These are phyloP conservation scores for Ptilodon capucinus DNA, from an alignment of 2,888 invertebrate species.

Conservation along the genomic window DNA sequence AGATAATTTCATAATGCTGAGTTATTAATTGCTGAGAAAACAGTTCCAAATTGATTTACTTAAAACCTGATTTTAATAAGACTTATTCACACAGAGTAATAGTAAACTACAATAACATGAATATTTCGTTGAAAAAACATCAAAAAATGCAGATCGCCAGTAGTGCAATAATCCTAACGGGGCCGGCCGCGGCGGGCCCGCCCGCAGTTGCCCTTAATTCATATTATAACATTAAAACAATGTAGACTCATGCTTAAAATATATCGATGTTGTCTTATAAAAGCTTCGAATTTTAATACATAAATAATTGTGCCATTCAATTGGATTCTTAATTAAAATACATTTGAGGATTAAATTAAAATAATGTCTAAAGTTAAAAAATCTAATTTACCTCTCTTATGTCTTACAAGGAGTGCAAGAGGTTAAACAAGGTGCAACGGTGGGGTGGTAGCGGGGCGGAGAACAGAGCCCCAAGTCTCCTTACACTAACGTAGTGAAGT, in stretches of 20 bases:
- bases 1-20: slow-evolving; percentile 76
- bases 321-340: slow-evolving; percentile 73
- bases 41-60: slow-evolving; percentile 78
- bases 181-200: slow-evolving; percentile 22
- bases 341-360: slow-evolving; percentile 66
- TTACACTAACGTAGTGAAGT: too few relatives aligned
- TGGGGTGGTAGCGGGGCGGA: too few relatives aligned
- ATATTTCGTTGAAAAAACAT: slow-evolving; percentile 79
- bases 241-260: slow-evolving; percentile 61
- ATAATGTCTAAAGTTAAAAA: slow-evolving; percentile 63
- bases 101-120: slow-evolving; percentile 74
- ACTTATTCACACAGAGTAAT: slow-evolving; percentile 72
- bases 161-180: slow-evolving; percentile 57
- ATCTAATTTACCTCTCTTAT: slow-evolving; percentile 64
- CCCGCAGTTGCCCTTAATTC: slow-evolving; percentile 68
- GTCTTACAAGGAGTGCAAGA: slow-evolving; percentile 59
- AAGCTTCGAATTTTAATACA: slow-evolving; percentile 68
- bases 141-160: slow-evolving; percentile 73
- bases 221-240: slow-evolving; percentile 63
- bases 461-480: too few relatives aligned
- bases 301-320: slow-evolving; percentile 60
- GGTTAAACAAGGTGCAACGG: slow-evolving; percentile 6
- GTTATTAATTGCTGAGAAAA: slow-evolving; percentile 71
- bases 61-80: slow-evolving; percentile 78
- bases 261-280: slow-evolving; percentile 65